Conservation (phyloP, 2,888 invertebrate genomes). For the Leucophenga montana region DNA sequence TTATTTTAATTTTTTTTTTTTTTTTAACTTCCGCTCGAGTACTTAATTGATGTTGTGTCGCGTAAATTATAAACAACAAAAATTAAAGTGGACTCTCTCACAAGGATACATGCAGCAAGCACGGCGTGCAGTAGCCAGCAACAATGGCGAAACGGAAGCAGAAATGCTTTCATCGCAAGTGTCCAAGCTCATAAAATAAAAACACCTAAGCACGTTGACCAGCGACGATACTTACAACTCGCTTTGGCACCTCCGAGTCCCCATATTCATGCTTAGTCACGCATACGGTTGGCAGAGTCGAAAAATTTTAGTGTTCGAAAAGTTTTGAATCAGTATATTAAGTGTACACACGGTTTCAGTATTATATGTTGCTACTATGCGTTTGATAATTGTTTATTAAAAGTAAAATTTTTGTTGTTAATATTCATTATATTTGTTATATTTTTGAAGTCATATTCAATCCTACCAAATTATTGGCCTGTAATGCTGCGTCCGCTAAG, state of each 20-base stretch:
- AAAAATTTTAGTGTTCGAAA: too few species aligned
- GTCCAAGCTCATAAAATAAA: slow-evolving; percentile 59
- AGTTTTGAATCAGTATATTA: too few species aligned
- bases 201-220: slow-evolving; percentile 34
- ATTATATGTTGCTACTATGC: too few species aligned
- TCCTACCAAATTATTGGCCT: too few species aligned
- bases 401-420: too few species aligned
- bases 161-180: slow-evolving; percentile 68
- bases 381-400: too few species aligned
- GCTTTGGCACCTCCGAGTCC: background rate
- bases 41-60: slow-evolving; percentile 73
- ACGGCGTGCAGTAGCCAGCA: background rate
- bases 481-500: background rate
- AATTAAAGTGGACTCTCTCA: slow-evolving; percentile 66
- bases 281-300: slow-evolving; percentile 6
- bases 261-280: slow-evolving; percentile 19
- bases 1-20: too few species aligned
- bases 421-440: too few species aligned
- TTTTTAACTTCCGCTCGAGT: slow-evolving; percentile 47
- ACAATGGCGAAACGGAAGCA: slow-evolving; percentile 60
- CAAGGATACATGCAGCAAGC: slow-evolving; percentile 13
- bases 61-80: slow-evolving; percentile 71
- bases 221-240: slow-evolving; percentile 28
- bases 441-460: too few species aligned
- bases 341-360: background rate